Base-by-base conservation (phyloP, 2,113 vertebrate genomes). In the Cyanoramphus novaezelandiae region DNA sequence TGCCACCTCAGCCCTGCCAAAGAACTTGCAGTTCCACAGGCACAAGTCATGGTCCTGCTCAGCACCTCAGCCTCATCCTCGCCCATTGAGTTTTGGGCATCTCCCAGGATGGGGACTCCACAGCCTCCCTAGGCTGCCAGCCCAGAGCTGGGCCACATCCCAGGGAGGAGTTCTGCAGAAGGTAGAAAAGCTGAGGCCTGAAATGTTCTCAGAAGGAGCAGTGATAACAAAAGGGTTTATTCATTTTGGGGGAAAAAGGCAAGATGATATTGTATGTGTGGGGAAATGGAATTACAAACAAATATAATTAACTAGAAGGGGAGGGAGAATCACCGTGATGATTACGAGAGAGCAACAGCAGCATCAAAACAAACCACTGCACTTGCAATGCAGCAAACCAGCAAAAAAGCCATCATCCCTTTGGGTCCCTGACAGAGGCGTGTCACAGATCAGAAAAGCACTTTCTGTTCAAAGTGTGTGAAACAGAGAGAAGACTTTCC, bases 31-130 rank as follows among this genome's bases (percentile, higher is more conserved):
- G 64, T 2, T 60, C 65, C 7, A 28, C 4, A 6, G 47, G 47
- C 13, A 1, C 43, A 9, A 3, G 23, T 7, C 55, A 63, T 35
- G 62, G 62, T 70, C 46, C 31, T 25, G 52, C 47, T 33, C 74
- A 19, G 31, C 29, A 41, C 24, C n/a, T 47, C 5, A 3, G 21
- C 64, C 33, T 44, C 13, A 24, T 65, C 64, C 79, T 60, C 15
- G 31, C 13, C 68, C 19, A 2, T 2, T 1, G 3, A 6, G 11
- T 75, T 47, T 29, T 1, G 3, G 57, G 75, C 39, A 39, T 25
- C 68, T 68, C 47, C 68, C 52, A 16, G 50, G 29, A 17, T 1
- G 0, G 9, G 16, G 11, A 49, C 27, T 21, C 14, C 35, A 9
- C 17, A 25, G 4, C 7, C 28, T 17, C 31, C 16, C 20, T 0